phyloP scores from a whole-genome alignment of 2,797 vertebrate species.

The Eptatretus atami region DNA sequence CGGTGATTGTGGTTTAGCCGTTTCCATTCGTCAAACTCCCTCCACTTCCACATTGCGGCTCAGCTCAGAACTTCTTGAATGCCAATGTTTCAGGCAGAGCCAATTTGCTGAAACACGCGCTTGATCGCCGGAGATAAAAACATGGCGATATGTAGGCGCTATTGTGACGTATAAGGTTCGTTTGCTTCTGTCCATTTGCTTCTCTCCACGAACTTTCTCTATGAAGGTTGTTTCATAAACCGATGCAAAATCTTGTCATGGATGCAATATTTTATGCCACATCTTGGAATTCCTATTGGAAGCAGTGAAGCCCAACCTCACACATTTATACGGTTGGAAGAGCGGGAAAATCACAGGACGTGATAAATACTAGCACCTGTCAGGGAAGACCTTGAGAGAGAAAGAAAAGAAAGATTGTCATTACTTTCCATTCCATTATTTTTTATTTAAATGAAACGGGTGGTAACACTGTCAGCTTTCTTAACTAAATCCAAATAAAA shows the following conservation, averaged over 20 bases:
- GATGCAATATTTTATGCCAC: constrained; percentile 1
- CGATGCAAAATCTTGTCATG: constrained; percentile 5
- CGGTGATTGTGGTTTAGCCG: too few species aligned
- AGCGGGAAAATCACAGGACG: constrained; percentile 3
- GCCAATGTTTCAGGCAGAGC: too few species aligned
- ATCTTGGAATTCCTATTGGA: neutral
- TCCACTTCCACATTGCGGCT: too few species aligned
- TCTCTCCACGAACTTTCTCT: neutral
- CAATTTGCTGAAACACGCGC: too few species aligned
- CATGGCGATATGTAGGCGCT: too few species aligned
- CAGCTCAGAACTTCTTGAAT: too few species aligned
- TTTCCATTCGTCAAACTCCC: too few species aligned
- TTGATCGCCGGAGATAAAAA: too few species aligned
- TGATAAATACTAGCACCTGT: constrained; percentile 6
- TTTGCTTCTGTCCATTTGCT: constrained; percentile 2
- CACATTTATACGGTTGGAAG: constrained; percentile 5
- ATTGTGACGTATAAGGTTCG: neutral
- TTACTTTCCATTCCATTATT: constrained; percentile 1
- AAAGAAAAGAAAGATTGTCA: constrained; percentile 4
- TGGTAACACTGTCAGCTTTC: too few species aligned
- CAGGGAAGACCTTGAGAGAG: constrained; percentile 3
- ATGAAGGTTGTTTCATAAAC: constrained; percentile 5
- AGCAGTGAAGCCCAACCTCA: constrained; percentile 3
- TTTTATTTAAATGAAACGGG: constrained; percentile 4
- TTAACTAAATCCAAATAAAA: too few species aligned